Base-by-base conservation (phyloP, 2,113 vertebrate genomes). In the Actinemys pallida region DNA sequence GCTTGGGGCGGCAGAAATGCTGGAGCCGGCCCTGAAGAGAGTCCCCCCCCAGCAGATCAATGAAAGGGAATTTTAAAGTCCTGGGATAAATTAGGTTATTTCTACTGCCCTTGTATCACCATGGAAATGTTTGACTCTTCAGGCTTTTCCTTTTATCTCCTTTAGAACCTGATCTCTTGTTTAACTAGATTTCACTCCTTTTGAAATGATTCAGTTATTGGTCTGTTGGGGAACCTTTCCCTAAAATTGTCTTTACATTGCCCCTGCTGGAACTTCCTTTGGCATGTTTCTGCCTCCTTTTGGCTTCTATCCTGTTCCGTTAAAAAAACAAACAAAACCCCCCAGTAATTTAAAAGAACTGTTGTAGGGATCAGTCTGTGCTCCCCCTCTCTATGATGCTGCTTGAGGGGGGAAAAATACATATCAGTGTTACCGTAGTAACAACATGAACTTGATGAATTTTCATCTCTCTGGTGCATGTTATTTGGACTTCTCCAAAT, bases 321-420 rank as follows among this genome's bases (percentile, higher is more conserved):
- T n/a, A 69, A 69, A 19, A 59, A 27, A 25, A 25, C 56, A 24
- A 25, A 11, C 22, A 56, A 59, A 59, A 10, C 1, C 5, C 45
- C 5, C 56, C 54, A 59, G 24, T 59, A 59, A 59, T 59, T 59
- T 59, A 29, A 59, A 59, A 69, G 5, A 69, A 17, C 8, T 7
- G 35, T 0, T 5, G 0, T 65, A 7, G 25, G 25, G 25, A 56
- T 78, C 5, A 72, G 2, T 4, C 84, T 84, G 2, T 10, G 47
- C 3, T 65, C 22, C 14, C 59, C 76, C 6, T 42, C 29, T n/a
- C 7, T n/a, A 4, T 52, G 27, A 4, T 1, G 2, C 79, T 57
- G 52, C 56, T 90, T 88, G 45, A 29, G 1, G 84, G 14, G 35
- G 35, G 12, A 35, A 13, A 65, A 59, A 29, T 29, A 29, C 22